Evolutionary conservation across 2,797 vertebrate species (phyloP).

Genomic region (Pangasius macronema): DNA sequence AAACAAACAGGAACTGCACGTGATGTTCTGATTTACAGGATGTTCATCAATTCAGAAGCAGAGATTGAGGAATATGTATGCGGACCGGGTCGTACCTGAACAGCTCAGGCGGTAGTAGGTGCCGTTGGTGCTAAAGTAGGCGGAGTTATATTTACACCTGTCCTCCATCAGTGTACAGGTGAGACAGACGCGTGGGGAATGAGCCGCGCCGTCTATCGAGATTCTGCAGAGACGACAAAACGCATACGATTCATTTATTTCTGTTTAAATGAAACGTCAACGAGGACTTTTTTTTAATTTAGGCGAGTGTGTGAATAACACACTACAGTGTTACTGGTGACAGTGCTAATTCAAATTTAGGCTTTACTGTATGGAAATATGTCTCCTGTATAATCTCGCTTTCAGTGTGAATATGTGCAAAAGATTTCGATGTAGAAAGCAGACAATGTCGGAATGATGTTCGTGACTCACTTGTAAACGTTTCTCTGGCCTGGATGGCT

Average conservation of each 20-base stretch:
- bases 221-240: slow-evolving; percentile 60
- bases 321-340: background rate
- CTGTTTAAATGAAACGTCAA: no score
- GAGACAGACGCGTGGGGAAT: slow-evolving; percentile 72
- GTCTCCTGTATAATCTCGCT: no score
- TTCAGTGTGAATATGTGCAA: no score
- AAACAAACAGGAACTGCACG: background rate
- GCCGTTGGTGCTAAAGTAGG: slow-evolving; percentile 82
- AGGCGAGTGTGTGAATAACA: no score
- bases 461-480: slow-evolving; percentile 83
- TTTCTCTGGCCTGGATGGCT: slow-evolving; percentile 86
- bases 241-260: background rate
- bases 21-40: background rate
- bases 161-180: slow-evolving; percentile 77
- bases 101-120: slow-evolving; percentile 85
- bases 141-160: slow-evolving; percentile 86
- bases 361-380: no score
- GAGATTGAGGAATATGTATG: background rate
- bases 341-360: background rate
- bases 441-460: background rate
- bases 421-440: background rate
- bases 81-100: slow-evolving; percentile 68
- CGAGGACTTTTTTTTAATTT: background rate
- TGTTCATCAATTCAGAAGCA: background rate
- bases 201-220: slow-evolving; percentile 51